phyloP scores from a whole-genome alignment of 2,888 invertebrate genomes.

The Drosophila meridionalis region DNA sequence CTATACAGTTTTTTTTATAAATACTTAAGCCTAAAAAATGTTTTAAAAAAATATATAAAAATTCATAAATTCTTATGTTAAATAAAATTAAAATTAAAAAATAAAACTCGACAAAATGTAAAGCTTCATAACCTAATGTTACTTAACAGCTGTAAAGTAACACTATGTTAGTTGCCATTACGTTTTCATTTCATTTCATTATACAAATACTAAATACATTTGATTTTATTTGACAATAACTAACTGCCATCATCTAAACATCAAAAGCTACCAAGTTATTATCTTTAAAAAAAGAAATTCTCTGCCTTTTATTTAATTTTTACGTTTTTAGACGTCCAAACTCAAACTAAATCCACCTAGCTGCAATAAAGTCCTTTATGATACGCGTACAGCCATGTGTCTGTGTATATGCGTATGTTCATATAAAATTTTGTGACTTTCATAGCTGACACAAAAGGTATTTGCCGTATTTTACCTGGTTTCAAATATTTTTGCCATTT shows the following conservation, averaged over 20 bases:
- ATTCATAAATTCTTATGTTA: neutral
- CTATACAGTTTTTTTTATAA: neutral
- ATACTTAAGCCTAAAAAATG: neutral
- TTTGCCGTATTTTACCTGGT: slow-evolving; percentile 47
- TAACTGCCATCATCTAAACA: neutral
- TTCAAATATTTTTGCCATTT: slow-evolving; percentile 57
- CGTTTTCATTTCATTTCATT: neutral
- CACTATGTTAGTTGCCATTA: neutral
- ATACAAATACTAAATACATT: neutral
- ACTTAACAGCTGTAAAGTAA: neutral
- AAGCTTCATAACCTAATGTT: neutral
- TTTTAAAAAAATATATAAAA: neutral
- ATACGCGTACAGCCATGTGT: neutral
- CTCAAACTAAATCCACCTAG: neutral
- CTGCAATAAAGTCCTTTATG: neutral
- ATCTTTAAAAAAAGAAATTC: neutral
- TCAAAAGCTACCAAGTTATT: neutral
- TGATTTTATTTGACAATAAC: neutral
- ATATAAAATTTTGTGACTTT: slow-evolving; percentile 20
- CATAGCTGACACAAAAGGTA: slow-evolving; percentile 45
- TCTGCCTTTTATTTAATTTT: neutral
- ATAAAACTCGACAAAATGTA: neutral
- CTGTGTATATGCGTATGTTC: neutral
- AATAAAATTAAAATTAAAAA: neutral
- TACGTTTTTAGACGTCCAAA: neutral